Evolutionary conservation across 2,113 vertebrate species (phyloP).

Genomic region (Pygathrix nemaeus): DNA sequence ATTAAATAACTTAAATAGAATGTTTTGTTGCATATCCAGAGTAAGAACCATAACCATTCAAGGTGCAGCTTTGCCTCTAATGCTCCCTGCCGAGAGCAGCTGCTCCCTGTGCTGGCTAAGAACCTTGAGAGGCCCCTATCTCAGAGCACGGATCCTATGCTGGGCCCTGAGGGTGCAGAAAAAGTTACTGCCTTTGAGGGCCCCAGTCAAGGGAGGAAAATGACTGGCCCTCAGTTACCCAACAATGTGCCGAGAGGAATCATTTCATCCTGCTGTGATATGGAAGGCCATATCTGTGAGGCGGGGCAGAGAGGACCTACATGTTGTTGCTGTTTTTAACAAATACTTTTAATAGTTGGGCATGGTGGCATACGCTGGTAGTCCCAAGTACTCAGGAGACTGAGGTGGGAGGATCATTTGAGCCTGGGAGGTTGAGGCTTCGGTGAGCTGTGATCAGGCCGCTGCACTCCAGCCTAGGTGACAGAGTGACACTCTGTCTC

Average conservation of each 20-base stretch:
- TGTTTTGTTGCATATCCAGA: neutral
- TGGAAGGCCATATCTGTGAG: neutral
- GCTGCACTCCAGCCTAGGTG: no score
- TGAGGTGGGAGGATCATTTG: no score
- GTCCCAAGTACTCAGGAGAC: no score
- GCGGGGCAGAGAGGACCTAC: neutral
- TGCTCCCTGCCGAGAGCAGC: neutral
- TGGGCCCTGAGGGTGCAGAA: neutral
- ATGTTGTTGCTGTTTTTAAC: neutral
- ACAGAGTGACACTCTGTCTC: no score
- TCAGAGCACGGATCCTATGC: neutral
- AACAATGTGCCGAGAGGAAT: neutral
- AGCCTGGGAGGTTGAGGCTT: no score
- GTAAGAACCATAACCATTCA: no score
- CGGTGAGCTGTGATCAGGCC: no score
- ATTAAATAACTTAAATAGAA: neutral
- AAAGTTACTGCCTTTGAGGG: neutral
- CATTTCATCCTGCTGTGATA: neutral
- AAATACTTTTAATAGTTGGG: neutral
- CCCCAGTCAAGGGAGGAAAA: neutral
- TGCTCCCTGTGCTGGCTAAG: neutral
- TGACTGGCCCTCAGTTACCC: neutral
- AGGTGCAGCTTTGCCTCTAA: neutral
- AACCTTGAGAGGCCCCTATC: fast-evolving
- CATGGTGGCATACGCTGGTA: no score